Conservation (phyloP, 2,888 invertebrate species). For the Pyrgus malvae region DNA sequence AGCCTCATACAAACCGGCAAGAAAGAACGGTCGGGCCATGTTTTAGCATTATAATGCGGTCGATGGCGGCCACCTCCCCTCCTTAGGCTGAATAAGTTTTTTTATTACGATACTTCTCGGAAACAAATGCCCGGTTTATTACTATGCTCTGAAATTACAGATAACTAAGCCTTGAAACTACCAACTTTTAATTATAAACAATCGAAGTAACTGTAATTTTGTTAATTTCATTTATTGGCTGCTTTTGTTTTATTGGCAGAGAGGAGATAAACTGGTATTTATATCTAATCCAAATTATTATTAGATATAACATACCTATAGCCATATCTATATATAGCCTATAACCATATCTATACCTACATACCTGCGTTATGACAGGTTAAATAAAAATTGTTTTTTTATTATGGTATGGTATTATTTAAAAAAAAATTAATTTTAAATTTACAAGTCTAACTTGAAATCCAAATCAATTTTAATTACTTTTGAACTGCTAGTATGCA, state of each 20-base stretch:
- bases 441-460: too few species aligned
- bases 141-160: conserved; percentile 15
- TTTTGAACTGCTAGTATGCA: too few species aligned
- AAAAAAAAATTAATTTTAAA: too few species aligned
- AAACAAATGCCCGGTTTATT: conserved; percentile 47
- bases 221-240: not conserved
- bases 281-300: too few species aligned
- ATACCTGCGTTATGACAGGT: too few species aligned
- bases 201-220: conserved; percentile 6
- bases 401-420: too few species aligned
- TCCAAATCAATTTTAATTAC: too few species aligned
- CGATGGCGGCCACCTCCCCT: conserved; percentile 44
- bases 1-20: conserved; percentile 60
- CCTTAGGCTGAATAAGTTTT: conserved; percentile 54
- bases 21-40: conserved; percentile 57
- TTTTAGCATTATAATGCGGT: conserved; percentile 77
- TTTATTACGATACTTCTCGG: conserved; percentile 63
- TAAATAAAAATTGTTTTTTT: too few species aligned
- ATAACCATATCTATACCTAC: too few species aligned
- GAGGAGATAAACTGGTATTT: not conserved
- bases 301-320: too few species aligned
- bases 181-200: not conserved
- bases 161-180: conserved; percentile 6
- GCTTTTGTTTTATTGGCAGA: not conserved
- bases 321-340: too few species aligned